phyloP scores from a whole-genome alignment of 2,797 vertebrate species.

The Heteromormyrus szaboi region DNA sequence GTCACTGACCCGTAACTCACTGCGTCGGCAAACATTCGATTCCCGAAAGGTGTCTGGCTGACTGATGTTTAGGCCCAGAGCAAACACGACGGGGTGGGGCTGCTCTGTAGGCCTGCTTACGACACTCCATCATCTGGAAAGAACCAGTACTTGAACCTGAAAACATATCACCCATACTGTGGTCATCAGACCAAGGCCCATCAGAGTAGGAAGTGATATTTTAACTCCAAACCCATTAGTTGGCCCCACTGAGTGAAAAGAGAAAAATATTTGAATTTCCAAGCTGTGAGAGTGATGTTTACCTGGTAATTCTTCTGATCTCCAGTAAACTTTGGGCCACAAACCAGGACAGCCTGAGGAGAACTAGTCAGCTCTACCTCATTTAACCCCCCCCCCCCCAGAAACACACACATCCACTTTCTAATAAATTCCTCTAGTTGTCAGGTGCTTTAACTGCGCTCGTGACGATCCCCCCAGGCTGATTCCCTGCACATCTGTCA shows the following conservation, averaged over 20 bases:
- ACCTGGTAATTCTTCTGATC: neutral
- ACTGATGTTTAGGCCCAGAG: neutral
- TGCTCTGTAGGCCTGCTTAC: neutral
- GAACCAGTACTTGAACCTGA: neutral
- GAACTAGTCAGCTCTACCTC: neutral
- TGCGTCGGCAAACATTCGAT: neutral
- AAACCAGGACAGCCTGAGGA: neutral
- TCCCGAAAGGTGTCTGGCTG: neutral
- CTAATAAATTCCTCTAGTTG: neutral
- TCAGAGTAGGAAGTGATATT: neutral
- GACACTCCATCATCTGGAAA: neutral
- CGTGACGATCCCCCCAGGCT: neutral
- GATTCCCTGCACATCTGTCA: neutral
- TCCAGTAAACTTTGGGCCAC: neutral
- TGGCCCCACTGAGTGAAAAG: neutral
- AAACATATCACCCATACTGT: neutral
- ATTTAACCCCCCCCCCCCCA: neutral
- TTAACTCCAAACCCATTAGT: neutral
- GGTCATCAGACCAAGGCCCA: neutral
- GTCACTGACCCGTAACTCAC: neutral
- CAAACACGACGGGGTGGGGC: neutral
- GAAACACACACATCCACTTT: neutral
- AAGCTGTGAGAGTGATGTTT: neutral
- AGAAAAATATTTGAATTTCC: neutral
- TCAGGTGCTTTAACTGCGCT: neutral